Evolutionary conservation across 2,888 invertebrate species (phyloP).

Genomic region (Diarsia dahlii): DNA sequence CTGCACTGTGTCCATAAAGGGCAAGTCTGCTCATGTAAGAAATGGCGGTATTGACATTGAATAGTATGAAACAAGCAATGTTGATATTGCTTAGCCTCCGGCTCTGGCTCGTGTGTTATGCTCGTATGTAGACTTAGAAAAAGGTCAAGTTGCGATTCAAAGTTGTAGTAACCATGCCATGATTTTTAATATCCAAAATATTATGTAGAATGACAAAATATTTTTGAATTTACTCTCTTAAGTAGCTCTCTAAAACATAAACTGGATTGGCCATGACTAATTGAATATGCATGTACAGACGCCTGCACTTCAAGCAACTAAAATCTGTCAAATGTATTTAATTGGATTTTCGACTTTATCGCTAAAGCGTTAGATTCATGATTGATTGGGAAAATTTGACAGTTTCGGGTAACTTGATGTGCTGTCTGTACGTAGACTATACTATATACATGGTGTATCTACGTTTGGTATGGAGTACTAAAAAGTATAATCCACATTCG

Average conservation of each 20-base stretch:
- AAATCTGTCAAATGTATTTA: too few species aligned
- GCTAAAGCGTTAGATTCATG: too few species aligned
- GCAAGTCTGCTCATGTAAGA: conserved; percentile 25
- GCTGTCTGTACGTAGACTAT: too few species aligned
- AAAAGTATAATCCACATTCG: conserved; percentile 1
- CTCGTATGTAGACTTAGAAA: conserved; percentile 29
- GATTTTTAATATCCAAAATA: conserved; percentile 14
- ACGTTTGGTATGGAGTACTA: conserved; percentile 42
- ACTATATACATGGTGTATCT: neutral
- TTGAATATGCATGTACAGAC: neutral
- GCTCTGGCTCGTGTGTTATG: conserved; percentile 4
- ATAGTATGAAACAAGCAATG: conserved; percentile 23
- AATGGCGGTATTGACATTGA: conserved; percentile 33
- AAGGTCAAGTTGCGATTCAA: conserved; percentile 8
- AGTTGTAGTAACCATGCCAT: conserved; percentile 27
- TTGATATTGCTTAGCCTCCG: conserved; percentile 24
- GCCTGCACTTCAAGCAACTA: too few species aligned
- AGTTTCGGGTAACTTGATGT: too few species aligned
- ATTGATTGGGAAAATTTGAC: too few species aligned
- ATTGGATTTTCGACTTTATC: too few species aligned
- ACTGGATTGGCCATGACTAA: conserved; percentile 25
- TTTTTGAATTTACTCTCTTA: conserved; percentile 32
- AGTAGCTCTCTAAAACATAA: conserved; percentile 49
- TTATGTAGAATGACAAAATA: neutral
- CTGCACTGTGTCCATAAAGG: conserved; percentile 44